These are phyloP conservation scores for Agrochola lychnidis DNA, from an alignment of 2,888 invertebrate species.

Conservation along the genomic window DNA sequence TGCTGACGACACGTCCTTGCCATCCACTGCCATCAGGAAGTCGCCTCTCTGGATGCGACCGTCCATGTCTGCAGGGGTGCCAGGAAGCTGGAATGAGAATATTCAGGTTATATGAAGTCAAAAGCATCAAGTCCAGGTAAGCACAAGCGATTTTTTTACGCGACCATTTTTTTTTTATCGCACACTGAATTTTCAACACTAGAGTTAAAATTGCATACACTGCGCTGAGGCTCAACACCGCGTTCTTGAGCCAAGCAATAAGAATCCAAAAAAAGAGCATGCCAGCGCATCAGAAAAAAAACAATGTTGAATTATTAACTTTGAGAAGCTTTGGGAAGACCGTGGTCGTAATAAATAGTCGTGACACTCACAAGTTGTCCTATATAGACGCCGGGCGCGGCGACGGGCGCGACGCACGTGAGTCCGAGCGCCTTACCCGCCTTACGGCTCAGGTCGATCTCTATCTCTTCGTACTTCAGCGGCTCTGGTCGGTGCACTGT, in stretches of 20 bases:
- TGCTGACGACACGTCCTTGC: constrained; percentile 94
- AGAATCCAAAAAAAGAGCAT: too few species aligned
- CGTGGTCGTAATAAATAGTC: not conserved
- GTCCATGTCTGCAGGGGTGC: constrained; percentile 96
- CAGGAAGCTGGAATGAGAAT: constrained; percentile 92
- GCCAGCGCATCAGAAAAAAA: too few species aligned
- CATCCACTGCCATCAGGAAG: constrained; percentile 96
- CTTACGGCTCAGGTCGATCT: constrained; percentile 96
- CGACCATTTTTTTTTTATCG: not conserved
- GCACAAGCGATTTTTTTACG: not conserved
- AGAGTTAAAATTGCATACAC: not conserved
- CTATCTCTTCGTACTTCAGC: constrained; percentile 93
- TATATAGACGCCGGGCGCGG: constrained; percentile 96
- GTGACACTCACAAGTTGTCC: constrained; percentile 95
- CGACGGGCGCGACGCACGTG: constrained; percentile 93
- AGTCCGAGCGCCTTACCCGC: constrained; percentile 97
- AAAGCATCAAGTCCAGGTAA: not conserved
- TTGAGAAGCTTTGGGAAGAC: not conserved
- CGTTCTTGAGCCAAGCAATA: too few species aligned
- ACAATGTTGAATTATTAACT: too few species aligned
- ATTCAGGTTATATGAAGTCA: not conserved
- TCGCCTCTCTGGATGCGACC: constrained; percentile 98
- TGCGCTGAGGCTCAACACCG: too few species aligned
- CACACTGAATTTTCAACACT: not conserved
- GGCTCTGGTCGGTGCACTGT: constrained; percentile 95